Percentiles rank a stretch among this genome's conserved stretches.
phyloP scores from a whole-genome alignment of 2,888 invertebrate species.

The Ectemnius continuus region DNA sequence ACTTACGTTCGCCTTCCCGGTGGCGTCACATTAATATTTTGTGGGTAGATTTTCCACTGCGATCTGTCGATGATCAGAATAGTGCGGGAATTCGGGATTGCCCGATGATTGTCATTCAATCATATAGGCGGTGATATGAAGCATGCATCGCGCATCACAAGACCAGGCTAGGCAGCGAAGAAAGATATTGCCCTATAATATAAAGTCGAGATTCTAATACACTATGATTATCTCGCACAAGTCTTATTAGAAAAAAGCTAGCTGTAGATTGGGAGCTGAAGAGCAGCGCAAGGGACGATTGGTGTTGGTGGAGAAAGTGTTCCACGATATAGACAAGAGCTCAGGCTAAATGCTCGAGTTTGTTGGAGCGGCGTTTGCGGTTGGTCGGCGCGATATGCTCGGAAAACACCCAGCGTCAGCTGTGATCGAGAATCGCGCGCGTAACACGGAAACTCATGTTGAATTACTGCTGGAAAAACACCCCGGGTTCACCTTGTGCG shows the following conservation, averaged over 20 bases:
- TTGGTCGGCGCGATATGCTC: slow-evolving; percentile 21
- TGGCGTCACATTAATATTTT: too few species aligned
- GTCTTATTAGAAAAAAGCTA: too few species aligned
- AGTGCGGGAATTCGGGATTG: neutral
- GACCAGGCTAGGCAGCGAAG: too few species aligned
- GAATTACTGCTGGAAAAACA: neutral
- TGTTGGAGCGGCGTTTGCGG: neutral
- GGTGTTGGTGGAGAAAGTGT: slow-evolving; percentile 46
- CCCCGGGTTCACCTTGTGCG: neutral
- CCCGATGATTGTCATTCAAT: too few species aligned
- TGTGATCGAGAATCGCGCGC: neutral
- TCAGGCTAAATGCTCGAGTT: neutral
- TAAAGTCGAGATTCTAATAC: too few species aligned
- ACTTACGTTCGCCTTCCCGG: too few species aligned
- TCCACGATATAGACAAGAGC: slow-evolving; percentile 46
- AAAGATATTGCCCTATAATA: too few species aligned
- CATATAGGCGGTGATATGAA: too few species aligned
- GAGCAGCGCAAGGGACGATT: slow-evolving; percentile 47
- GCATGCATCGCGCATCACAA: too few species aligned
- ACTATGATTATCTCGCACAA: too few species aligned
- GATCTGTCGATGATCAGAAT: neutral
- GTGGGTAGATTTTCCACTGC: neutral
- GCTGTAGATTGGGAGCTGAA: slow-evolving; percentile 13
- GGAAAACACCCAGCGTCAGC: slow-evolving; percentile 9
- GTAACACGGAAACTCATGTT: neutral